Base-by-base conservation (phyloP, 2,888 invertebrate species). In the Falcaria lacertinaria region DNA sequence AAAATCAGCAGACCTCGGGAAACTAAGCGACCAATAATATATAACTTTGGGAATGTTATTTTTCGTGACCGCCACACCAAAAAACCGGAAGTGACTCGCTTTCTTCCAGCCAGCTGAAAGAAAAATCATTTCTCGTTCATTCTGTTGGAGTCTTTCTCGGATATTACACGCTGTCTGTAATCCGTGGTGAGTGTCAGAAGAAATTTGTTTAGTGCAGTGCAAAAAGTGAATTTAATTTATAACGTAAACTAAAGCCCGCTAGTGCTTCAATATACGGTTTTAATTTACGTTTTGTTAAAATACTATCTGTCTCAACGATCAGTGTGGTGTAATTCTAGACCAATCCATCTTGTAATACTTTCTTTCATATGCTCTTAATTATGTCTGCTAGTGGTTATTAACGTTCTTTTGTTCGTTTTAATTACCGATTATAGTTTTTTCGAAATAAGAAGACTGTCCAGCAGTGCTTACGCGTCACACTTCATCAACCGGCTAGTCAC, bases 81-180 rank as follows among this genome's bases (percentile, higher is more conserved):
- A n/a, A 33, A 15, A 60, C 74, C 86, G 88, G 88, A 89, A 81
- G 74, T 84, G 78, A 79, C 72, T 74, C 69, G 68, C 62, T 69
- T 67, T 64, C 72, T 74, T 79, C 74, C 72, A 84, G 73, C 72
- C 81, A 85, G 77, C 72, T 74, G 75, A 76, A 82, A 71, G 75
- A 82, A 82, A 82, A 80, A 76, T 75, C 70, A 80, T 85, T 85
- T 79, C 91, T 92, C 92, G 91, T 89, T 87, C 92, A 92, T 92
- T 92, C 92, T 92, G 91, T 91, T 91, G 90, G 91, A 90, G 91
- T 91, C 91, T 90, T 88, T 91, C 88, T 91, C 91, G 91, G 91
- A 89, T 90, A 86, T 84, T 90, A 90, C 91, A 91, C 85, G 85
- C 80, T 75, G 79, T 71, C 74, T 78, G 79, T 80, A 80, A 78